Evolutionary conservation across 37 sponge, comb jelly and placozoan species (phyloP).

Genomic region (Beroe forskalii): DNA sequence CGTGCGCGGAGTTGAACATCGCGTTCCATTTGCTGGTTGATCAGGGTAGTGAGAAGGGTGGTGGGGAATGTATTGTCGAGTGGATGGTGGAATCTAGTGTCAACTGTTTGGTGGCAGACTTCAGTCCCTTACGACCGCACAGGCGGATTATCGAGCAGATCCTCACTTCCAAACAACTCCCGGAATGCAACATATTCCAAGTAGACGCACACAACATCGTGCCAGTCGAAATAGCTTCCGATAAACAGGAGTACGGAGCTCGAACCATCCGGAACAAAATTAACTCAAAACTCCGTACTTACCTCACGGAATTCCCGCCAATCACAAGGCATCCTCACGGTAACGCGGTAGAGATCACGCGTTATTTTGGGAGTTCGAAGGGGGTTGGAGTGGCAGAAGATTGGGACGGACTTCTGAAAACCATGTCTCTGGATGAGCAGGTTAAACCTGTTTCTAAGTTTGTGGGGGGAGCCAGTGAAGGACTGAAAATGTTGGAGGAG

Average conservation of each 20-base stretch:
- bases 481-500: conserved; percentile 61
- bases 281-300: neutral
- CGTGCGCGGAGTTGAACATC: neutral
- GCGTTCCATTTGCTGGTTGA: conserved; percentile 25
- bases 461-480: conserved; percentile 58
- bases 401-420: conserved; percentile 42
- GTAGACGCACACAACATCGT: conserved; percentile 63
- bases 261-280: conserved; percentile 17
- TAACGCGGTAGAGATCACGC: neutral
- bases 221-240: neutral
- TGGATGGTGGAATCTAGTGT: conserved; percentile 8
- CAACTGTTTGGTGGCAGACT: conserved; percentile 33
- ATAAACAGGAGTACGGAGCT: conserved; percentile 41
- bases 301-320: conserved; percentile 37
- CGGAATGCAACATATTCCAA: neutral
- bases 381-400: neutral
- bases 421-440: conserved; percentile 25
- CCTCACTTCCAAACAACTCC: neutral
- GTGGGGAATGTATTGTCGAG: neutral
- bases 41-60: neutral
- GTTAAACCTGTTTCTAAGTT: conserved; percentile 61
- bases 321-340: neutral
- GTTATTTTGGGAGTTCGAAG: neutral
- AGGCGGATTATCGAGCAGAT: neutral
- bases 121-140: conserved; percentile 51